Evolutionary conservation across 2,797 vertebrate species (phyloP).

Genomic region (Melopsittacus undulatus): DNA sequence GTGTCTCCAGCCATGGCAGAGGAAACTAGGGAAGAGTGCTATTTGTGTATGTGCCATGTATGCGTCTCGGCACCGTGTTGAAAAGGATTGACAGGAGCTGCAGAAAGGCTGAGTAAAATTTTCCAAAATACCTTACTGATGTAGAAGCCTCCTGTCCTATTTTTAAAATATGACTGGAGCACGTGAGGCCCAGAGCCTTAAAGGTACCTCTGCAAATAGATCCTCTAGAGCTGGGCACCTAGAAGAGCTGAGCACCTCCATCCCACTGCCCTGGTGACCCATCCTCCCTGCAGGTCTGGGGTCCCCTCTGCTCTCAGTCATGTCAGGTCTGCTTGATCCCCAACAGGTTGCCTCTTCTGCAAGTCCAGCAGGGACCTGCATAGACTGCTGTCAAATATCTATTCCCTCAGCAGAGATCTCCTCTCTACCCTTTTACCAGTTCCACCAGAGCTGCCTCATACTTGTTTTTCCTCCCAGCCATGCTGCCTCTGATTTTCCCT

Average conservation of each 20-base stretch:
- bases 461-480: neutral
- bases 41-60: neutral
- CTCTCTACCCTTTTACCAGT: neutral
- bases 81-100: constrained; percentile 62
- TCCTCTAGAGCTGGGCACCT: neutral
- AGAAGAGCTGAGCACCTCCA: neutral
- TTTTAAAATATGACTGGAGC: constrained; percentile 59
- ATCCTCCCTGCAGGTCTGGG: neutral
- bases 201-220: constrained; percentile 33
- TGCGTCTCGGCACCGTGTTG: neutral
- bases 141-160: constrained; percentile 55
- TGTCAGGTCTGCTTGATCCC: fast-evolving
- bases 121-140: constrained; percentile 63
- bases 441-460: neutral
- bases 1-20: neutral
- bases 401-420: neutral
- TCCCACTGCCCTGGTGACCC: neutral
- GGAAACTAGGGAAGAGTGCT: neutral
- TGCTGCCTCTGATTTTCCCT: neutral
- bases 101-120: constrained; percentile 65
- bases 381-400: fast-evolving
- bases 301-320: neutral
- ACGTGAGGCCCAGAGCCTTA: constrained; percentile 21
- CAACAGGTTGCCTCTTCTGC: neutral
- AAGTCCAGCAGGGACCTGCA: neutral